Conservation (phyloP, 2,888 invertebrate genomes). For the Orchestes rusci region DNA sequence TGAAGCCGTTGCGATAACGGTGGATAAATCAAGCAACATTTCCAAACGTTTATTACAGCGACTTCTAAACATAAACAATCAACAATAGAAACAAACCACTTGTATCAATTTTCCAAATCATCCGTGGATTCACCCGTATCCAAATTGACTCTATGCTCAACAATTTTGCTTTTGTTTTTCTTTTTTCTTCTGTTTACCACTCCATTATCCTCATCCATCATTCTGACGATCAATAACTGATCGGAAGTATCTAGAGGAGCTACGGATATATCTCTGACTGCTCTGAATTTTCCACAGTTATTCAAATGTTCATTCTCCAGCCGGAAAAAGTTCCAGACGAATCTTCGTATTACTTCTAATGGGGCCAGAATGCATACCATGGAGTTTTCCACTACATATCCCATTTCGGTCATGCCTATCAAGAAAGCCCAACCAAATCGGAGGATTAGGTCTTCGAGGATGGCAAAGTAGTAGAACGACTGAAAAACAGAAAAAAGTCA, state of each 20-base stretch:
- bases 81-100: too few relatives aligned
- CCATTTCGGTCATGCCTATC: conserved; percentile 75
- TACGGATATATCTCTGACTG: conserved; percentile 94
- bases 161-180: conserved; percentile 44
- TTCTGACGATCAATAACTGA: conserved; percentile 78
- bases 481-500: conserved; percentile 41
- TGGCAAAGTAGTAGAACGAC: conserved; percentile 94
- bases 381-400: conserved; percentile 66
- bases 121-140: conserved; percentile 43
- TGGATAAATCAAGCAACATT: too few relatives aligned
- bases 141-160: conserved; percentile 32
- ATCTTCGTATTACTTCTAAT: conserved; percentile 79
- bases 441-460: conserved; percentile 87
- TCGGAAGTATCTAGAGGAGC: conserved; percentile 91
- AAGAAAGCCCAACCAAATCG: conserved; percentile 91
- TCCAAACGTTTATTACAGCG: too few relatives aligned
- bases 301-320: conserved; percentile 98
- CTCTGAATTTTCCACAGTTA: conserved; percentile 98
- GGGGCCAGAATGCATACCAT: conserved; percentile 79
- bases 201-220: conserved; percentile 94
- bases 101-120: conserved; percentile 37
- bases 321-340: conserved; percentile 99
- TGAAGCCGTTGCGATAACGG: too few relatives aligned
- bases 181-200: conserved; percentile 64
- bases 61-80: too few relatives aligned